Evolutionary conservation across 2,888 invertebrate genomes (phyloP).

Genomic region (Lasioglossum villosulum): DNA sequence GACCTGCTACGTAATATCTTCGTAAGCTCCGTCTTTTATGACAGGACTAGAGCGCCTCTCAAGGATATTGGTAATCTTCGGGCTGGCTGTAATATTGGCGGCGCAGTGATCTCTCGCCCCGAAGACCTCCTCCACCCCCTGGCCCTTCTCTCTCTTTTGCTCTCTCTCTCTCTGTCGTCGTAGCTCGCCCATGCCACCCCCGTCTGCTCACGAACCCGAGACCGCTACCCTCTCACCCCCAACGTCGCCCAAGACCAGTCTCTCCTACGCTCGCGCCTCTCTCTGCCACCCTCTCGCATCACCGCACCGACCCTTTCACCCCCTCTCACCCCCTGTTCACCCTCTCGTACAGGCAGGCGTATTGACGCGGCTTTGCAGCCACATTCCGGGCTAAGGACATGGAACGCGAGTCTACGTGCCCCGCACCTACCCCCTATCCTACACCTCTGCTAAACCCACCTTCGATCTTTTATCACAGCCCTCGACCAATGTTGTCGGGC

Average conservation of each 20-base stretch:
- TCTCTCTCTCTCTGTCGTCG: conserved; percentile 16
- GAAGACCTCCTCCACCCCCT: conserved; percentile 64
- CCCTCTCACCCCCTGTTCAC: neutral
- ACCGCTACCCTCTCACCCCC: conserved; percentile 43
- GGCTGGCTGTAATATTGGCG: conserved; percentile 83
- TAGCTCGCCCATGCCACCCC: conserved; percentile 28
- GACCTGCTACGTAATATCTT: conserved; percentile 82
- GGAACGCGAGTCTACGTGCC: conserved; percentile 53
- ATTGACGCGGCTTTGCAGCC: conserved; percentile 81
- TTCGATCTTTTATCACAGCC: conserved; percentile 23
- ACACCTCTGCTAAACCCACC: neutral
- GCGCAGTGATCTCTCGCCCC: conserved; percentile 83
- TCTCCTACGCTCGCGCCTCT: conserved; percentile 54
- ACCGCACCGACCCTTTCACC: conserved; percentile 59
- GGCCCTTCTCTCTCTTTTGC: conserved; percentile 11
- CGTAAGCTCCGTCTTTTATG: conserved; percentile 84
- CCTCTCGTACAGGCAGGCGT: conserved; percentile 74
- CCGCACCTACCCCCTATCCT: too few species aligned
- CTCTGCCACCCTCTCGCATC: conserved; percentile 47
- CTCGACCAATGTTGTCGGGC: neutral
- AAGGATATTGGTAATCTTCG: conserved; percentile 85
- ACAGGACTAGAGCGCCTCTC: conserved; percentile 83
- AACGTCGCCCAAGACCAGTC: conserved; percentile 60
- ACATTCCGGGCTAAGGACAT: conserved; percentile 78
- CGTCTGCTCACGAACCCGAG: conserved; percentile 49